These are phyloP conservation scores for Rhyacophila evoluta DNA, from an alignment of 2,888 invertebrate species.

Conservation along the genomic window DNA sequence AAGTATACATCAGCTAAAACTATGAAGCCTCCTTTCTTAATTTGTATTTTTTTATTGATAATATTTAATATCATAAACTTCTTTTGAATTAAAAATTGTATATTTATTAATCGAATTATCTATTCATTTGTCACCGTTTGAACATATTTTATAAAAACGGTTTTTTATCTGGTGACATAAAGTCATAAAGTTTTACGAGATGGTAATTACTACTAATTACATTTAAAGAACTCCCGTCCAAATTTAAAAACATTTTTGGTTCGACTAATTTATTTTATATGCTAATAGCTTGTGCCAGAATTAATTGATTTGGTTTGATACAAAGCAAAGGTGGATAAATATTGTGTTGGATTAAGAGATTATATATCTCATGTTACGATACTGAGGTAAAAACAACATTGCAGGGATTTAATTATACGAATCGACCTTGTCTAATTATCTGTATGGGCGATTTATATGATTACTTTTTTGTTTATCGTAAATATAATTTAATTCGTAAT, in stretches of 20 bases:
- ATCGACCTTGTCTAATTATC: not conserved
- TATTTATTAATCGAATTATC: too few relatives aligned
- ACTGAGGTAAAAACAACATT: not conserved
- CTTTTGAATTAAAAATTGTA: too few relatives aligned
- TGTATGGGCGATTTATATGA: not conserved
- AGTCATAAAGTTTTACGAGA: constrained; percentile 7
- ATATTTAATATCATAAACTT: too few relatives aligned
- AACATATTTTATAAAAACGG: too few relatives aligned
- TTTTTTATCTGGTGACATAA: not conserved
- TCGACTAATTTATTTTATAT: not conserved
- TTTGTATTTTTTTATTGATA: too few relatives aligned
- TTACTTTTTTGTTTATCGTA: too few relatives aligned
- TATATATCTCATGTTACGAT: not conserved
- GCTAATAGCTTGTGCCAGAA: not conserved
- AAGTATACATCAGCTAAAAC: too few relatives aligned
- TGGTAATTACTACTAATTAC: not conserved
- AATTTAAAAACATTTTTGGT: constrained; percentile 17
- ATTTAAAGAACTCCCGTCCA: not conserved
- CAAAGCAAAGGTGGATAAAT: not conserved
- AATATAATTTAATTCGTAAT: too few relatives aligned
- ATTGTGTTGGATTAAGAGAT: not conserved
- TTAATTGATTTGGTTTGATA: not conserved
- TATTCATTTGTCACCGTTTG: too few relatives aligned
- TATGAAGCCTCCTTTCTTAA: too few relatives aligned
- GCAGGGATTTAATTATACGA: not conserved